Base-by-base conservation (phyloP, 2,888 invertebrate species). In the Pristionchus japonicus region DNA sequence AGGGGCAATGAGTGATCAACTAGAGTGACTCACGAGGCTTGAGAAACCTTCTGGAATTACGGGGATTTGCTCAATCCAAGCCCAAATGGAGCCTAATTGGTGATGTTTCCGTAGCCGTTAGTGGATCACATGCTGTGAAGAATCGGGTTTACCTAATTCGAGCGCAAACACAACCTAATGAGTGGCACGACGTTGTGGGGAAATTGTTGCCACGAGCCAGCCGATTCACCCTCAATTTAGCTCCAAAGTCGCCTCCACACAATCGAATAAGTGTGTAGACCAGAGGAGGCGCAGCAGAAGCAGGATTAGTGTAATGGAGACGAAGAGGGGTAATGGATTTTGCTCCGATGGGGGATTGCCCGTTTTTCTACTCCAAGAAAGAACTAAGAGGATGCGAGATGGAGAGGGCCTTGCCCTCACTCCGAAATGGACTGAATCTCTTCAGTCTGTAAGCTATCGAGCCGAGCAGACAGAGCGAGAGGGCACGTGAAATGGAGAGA, bases 241-340 rank as follows among this genome's bases (percentile, higher is more conserved):
- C n/a, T 57, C 31, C 64, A 15, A 67, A 67, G 27, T 67, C 64
- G 64, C 64, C 34, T 23, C 70, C 70, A n/a, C n/a, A 34, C 31
- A 70, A 70, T 70, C 37, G 40, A 70, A 70, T 70, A 37, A 70
- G 70, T 70, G 13, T 57, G 23, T 57, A 9, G 23, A 20, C 2
- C 23, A 20, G 57, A 57, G 57, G 23, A 43, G 43, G 43, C n/a
- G n/a, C n/a, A n/a, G n/a, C n/a, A 57, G 57, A n/a, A 57, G 52
- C 17, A 7, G 57, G 57, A 70, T 70, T 70, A 70, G 70, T 70
- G 70, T 70, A 70, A 70, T 70, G 64, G 64, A 67, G 64, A 57
- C 57, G 23, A 7, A 0, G 37, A 34, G 20, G 20, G 3, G 70
- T 70, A 70, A 70, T 70, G 37, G 70, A 70, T 70, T 70, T 37